phyloP scores from a whole-genome alignment of 2,888 invertebrate genomes.

The Pyrochroa serraticornis region DNA sequence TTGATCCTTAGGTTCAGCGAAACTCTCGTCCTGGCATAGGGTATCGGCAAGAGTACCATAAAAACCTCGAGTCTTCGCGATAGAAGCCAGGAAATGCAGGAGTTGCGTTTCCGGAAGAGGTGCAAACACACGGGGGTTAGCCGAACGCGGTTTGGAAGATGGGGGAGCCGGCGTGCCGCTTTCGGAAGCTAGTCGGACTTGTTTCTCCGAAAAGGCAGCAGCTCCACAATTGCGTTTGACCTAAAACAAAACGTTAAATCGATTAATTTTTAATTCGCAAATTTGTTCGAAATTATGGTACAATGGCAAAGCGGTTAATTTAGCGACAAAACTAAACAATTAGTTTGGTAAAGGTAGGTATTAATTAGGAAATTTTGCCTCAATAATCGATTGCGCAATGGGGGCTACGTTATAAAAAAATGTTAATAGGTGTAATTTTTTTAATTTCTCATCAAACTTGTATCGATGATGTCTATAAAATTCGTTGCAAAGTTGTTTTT shows the following conservation, averaged over 20 bases:
- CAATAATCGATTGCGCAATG: too few species aligned
- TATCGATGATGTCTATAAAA: too few species aligned
- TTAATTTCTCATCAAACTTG: neutral
- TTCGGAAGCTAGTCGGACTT: conserved; percentile 42
- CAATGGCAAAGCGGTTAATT: too few species aligned
- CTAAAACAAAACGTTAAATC: conserved; percentile 49
- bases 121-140: conserved; percentile 59
- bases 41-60: conserved; percentile 82
- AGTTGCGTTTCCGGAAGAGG: conserved; percentile 70
- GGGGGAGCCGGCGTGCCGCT: conserved; percentile 42
- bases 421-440: neutral
- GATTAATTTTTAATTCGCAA: too few species aligned
- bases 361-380: too few species aligned
- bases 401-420: neutral
- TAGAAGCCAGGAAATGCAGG: conserved; percentile 67
- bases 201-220: conserved; percentile 48
- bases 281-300: too few species aligned
- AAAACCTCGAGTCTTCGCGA: conserved; percentile 78
- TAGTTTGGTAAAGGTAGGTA: too few species aligned
- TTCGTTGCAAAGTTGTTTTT: too few species aligned
- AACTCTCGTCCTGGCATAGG: conserved; percentile 75
- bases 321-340: too few species aligned
- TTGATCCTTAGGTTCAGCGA: conserved; percentile 69
- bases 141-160: conserved; percentile 51
- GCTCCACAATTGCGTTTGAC: conserved; percentile 63